Percentiles rank a stretch among this genome's conserved stretches.
These are phyloP conservation scores for Diuraphis noxia DNA, from an alignment of 1,140 invertebrate species.

Conservation along the genomic window DNA sequence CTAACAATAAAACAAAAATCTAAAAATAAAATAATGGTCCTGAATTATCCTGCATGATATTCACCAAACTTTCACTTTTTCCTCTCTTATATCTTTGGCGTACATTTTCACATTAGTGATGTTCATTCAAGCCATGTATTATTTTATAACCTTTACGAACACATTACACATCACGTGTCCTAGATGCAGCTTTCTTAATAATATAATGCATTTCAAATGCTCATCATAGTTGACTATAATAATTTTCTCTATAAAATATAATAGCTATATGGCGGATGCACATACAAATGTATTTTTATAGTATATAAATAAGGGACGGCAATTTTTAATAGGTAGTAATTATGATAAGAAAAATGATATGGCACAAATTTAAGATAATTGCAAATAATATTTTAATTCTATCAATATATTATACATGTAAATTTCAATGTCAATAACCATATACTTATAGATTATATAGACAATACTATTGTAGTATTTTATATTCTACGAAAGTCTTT, in stretches of 20 bases:
- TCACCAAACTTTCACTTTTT: conserved; percentile 15
- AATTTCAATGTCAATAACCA: not conserved
- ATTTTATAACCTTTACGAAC: conserved; percentile 23
- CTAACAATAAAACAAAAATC: not conserved
- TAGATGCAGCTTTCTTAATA: conserved; percentile 25
- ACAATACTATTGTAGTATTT: conserved; percentile 6
- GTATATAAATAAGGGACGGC: too few species aligned
- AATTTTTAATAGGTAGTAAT: not conserved
- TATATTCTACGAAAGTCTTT: not conserved
- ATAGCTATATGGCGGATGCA: not conserved
- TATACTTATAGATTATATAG: too few species aligned
- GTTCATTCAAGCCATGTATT: not conserved
- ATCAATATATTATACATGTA: not conserved
- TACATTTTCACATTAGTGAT: conserved; percentile 18
- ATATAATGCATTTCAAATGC: not conserved
- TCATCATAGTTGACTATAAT: not conserved
- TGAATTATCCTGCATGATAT: conserved; percentile 15
- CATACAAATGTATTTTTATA: not conserved
- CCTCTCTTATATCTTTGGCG: not conserved
- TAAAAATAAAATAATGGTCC: not conserved
- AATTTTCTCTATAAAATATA: conserved; percentile 10
- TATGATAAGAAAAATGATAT: not conserved
- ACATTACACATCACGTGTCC: not conserved
- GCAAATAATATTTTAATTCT: not conserved
- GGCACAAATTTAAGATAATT: not conserved